Conservation (phyloP, 1,140 invertebrate genomes). For the Formica selysi region DNA sequence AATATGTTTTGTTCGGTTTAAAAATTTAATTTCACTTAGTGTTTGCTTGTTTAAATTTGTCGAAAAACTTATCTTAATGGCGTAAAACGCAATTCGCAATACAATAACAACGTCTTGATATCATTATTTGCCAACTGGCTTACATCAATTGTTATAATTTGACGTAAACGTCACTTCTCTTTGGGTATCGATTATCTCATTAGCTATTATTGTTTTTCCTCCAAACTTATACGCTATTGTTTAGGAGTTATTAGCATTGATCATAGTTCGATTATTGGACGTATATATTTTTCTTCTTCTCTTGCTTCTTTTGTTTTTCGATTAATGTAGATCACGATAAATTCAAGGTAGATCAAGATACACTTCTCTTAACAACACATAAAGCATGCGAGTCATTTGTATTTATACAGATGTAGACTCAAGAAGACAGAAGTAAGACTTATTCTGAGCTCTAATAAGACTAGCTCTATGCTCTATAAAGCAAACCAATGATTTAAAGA, state of each 20-base stretch:
- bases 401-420: background rate
- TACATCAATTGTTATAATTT: background rate
- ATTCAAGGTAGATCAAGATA: background rate
- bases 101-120: constrained; percentile 1
- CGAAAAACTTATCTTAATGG: constrained; percentile 15
- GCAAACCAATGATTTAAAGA: no score
- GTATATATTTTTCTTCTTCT: background rate
- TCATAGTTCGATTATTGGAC: background rate
- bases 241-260: background rate
- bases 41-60: background rate
- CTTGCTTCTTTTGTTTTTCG: background rate
- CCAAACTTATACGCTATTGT: background rate
- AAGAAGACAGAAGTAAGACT: no score
- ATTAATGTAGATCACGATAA: background rate
- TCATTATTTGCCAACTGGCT: background rate
- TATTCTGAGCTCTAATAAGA: no score
- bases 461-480: no score
- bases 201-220: background rate
- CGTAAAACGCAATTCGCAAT: background rate
- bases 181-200: background rate
- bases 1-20: background rate
- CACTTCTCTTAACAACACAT: background rate
- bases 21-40: background rate
- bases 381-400: background rate
- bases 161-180: background rate